Evolutionary conservation across 2,797 vertebrate genomes (phyloP).

Genomic region (Iguana delicatissima): DNA sequence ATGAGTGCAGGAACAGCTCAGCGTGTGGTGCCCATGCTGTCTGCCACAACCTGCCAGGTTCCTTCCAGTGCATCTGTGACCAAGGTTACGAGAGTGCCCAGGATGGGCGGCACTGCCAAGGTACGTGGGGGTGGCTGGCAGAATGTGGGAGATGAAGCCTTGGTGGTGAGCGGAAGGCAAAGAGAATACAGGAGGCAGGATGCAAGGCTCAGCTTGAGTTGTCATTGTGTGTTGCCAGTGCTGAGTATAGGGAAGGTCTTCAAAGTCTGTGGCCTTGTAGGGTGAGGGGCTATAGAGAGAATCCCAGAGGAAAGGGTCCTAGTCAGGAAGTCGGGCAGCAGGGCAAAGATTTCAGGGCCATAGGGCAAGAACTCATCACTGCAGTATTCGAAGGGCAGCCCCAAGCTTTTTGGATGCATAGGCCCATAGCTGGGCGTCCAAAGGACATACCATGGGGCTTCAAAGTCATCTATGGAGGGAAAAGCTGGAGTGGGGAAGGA

Average conservation of each 20-base stretch:
- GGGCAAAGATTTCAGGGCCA: slow-evolving; percentile 77
- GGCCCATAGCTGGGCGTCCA: slow-evolving; percentile 76
- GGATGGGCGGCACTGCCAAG: slow-evolving; percentile 82
- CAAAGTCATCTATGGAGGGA: slow-evolving; percentile 81
- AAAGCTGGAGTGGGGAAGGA: not conserved
- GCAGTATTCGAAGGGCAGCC: slow-evolving; percentile 73
- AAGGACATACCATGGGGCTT: slow-evolving; percentile 82
- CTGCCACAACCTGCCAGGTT: slow-evolving; percentile 87
- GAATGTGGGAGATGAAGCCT: not conserved
- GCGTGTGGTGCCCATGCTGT: slow-evolving; percentile 84
- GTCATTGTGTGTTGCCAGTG: too few species aligned
- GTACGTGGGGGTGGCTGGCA: slow-evolving; percentile 67
- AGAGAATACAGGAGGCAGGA: too few species aligned
- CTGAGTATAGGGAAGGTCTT: slow-evolving; percentile 42
- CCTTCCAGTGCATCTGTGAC: slow-evolving; percentile 89
- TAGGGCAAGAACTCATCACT: slow-evolving; percentile 70
- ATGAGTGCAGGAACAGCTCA: slow-evolving; percentile 85
- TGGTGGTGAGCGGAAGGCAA: rapidly evolving
- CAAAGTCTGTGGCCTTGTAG: slow-evolving; percentile 82
- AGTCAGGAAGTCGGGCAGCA: slow-evolving; percentile 68
- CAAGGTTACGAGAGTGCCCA: slow-evolving; percentile 83
- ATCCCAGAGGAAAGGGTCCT: slow-evolving; percentile 82
- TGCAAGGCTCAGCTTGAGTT: not conserved
- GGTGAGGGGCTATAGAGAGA: slow-evolving; percentile 77
- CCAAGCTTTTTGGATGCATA: slow-evolving; percentile 61